Conservation (phyloP, 2,113 vertebrate species). For the Nothobranchius kuhntae region DNA sequence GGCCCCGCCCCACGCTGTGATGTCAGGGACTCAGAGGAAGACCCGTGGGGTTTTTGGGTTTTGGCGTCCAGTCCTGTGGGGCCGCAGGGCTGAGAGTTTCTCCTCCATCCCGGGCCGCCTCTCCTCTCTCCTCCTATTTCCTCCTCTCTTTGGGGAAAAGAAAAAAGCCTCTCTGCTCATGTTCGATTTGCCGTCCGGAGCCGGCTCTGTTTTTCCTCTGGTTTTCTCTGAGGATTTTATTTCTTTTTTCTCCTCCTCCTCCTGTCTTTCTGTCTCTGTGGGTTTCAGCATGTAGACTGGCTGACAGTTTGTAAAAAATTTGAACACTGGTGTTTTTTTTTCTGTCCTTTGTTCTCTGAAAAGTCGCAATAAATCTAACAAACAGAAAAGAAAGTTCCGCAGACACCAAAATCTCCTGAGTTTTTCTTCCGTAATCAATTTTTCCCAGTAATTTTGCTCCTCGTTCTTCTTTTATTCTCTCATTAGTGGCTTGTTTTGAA, state of each 20-base stretch:
- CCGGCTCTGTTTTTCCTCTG: constrained; percentile 27
- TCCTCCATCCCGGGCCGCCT: constrained; percentile 51
- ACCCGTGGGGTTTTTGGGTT: constrained; percentile 73
- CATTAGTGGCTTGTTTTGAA: neutral
- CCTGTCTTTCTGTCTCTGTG: neutral
- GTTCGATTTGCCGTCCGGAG: constrained; percentile 43
- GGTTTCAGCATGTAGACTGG: constrained; percentile 3
- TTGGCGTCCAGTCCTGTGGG: constrained; percentile 72
- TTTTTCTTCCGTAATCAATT: neutral
- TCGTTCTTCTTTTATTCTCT: neutral
- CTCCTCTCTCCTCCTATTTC: constrained; percentile 5
- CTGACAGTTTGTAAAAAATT: neutral
- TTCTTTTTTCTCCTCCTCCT: constrained; percentile 32
- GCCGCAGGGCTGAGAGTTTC: constrained; percentile 71
- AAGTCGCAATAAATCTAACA: constrained; percentile 26
- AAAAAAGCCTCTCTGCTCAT: constrained; percentile 49
- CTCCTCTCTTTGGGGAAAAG: constrained; percentile 66
- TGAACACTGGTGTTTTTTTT: neutral
- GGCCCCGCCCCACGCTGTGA: constrained; percentile 48
- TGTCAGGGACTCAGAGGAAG: constrained; percentile 60
- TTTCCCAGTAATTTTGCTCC: neutral
- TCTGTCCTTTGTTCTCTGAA: neutral
- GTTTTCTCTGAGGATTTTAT: constrained; percentile 64
- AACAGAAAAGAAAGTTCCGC: constrained; percentile 30
- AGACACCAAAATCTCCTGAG: constrained; percentile 4